Evolutionary conservation across 2,797 vertebrate species (phyloP).

Genomic region (Dallia pectoralis): DNA sequence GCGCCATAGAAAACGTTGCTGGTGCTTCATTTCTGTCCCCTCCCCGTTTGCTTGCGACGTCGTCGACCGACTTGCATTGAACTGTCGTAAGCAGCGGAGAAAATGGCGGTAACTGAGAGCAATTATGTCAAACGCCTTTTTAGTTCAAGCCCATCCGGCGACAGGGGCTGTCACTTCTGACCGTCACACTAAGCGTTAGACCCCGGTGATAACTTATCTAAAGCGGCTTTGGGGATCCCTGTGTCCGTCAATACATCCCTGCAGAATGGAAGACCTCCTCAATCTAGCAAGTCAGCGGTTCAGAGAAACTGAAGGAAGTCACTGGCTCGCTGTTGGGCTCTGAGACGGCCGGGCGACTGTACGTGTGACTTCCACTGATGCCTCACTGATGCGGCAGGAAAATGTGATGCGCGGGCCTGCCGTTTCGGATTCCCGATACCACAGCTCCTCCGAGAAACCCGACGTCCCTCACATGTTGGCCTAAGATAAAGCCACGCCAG

Average conservation of each 20-base stretch:
- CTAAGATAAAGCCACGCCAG: constrained; percentile 76
- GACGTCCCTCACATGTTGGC: constrained; percentile 62
- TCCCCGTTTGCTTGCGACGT: constrained; percentile 10
- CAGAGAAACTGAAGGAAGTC: background rate
- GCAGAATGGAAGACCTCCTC: constrained; percentile 38
- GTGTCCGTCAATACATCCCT: constrained; percentile 47
- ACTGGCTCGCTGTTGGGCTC: constrained; percentile 13
- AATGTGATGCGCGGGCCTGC: constrained; percentile 51
- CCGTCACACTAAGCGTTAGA: constrained; percentile 54
- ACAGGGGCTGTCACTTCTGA: constrained; percentile 34
- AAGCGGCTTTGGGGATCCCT: constrained; percentile 48
- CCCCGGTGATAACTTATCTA: constrained; percentile 49
- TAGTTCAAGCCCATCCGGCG: background rate
- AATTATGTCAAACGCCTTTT: background rate
- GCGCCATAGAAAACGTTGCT: constrained; percentile 45
- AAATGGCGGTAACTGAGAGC: background rate
- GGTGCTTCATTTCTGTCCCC: constrained; percentile 17
- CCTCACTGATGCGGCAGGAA: constrained; percentile 65
- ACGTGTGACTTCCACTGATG: constrained; percentile 55
- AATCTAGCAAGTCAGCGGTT: constrained; percentile 5
- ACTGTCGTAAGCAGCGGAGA: background rate
- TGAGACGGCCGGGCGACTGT: constrained; percentile 21
- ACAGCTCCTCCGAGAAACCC: constrained; percentile 49
- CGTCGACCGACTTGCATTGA: constrained; percentile 9
- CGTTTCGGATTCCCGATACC: constrained; percentile 41